Percentiles rank a stretch among this genome's conserved stretches.
phyloP scores from a whole-genome alignment of 2,113 vertebrate genomes.

The Hylia prasina region DNA sequence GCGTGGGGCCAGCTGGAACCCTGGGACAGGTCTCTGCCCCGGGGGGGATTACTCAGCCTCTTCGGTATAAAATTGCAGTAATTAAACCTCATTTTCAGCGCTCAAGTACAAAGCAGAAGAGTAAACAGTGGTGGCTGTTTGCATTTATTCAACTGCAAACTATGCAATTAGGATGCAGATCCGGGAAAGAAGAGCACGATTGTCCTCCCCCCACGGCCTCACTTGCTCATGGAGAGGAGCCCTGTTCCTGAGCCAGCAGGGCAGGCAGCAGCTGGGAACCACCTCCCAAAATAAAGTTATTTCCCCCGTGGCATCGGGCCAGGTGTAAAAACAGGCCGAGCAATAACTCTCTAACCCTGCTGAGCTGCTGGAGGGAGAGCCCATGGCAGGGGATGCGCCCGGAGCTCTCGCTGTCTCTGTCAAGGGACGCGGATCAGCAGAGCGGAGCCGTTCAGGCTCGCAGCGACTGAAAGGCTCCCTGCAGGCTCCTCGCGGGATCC shows the following conservation, averaged over 20 bases:
- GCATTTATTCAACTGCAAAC: slow-evolving; percentile 27
- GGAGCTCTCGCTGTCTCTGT: background rate
- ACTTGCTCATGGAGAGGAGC: background rate
- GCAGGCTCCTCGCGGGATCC: background rate
- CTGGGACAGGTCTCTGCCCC: background rate
- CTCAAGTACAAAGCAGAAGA: background rate
- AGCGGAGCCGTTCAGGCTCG: background rate
- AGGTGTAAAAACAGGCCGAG: background rate
- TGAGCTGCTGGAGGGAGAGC: background rate
- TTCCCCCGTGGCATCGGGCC: background rate
- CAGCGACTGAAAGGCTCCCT: background rate
- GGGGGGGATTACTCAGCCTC: background rate
- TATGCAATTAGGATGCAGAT: background rate
- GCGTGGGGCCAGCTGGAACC: background rate
- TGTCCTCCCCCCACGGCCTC: background rate
- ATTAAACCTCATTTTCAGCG: background rate
- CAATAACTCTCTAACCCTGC: background rate
- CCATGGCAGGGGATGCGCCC: background rate
- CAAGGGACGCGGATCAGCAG: accelerated
- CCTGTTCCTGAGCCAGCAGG: background rate
- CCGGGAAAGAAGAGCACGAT: background rate
- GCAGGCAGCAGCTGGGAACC: background rate
- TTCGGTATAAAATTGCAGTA: background rate
- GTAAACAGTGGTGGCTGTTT: background rate
- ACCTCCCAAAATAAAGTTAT: background rate